Base-by-base conservation (phyloP, 2,888 invertebrate species). In the Xestia xanthographa region DNA sequence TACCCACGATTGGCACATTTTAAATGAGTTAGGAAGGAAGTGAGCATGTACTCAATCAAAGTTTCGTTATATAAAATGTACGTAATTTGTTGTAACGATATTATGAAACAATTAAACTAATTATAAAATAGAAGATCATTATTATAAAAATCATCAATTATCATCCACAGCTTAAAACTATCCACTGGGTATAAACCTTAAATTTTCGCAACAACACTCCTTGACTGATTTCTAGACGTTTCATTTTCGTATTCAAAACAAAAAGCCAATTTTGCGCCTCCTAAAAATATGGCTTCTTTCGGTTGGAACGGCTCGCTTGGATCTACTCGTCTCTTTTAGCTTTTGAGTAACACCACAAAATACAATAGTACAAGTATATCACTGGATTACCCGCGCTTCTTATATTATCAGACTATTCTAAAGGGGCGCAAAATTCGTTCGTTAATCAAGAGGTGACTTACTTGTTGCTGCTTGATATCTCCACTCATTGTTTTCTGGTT, bases 401-500 rank as follows among this genome's bases (percentile, higher is more conserved):
- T 34, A 43, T 62, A 62, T 63, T 29, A 45, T 20, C 50, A 38
- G 22, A 62, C 41, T 26, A 41, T 26, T 62, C 8, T 38, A 14
- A 29, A 38, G 41, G 58, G 29, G 29, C 43, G 76, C 22, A 53
- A 82, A 68, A 60, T 38, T 66, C 50, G 41, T 66, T 77, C 26
- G 26, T 75, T 34, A 41, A 66, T 60, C 60, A 38, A 68, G 65
- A 65, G 70, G 11, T 60, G 63, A 90, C 94, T 91, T 79, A 95
- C 95, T 90, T 94, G 93, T 90, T 95, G 95, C 74, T 91, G 91
- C 82, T 96, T 96, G 48, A 95, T 92, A 77, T 96, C 96, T 67
- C 92, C 91, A 82, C 92, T 95, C 94, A 95, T 94, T 78, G 90
- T 79, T 87, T 95, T 95, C 89, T 94, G 94, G 80, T 92, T 95